Base-by-base conservation (phyloP, 1,140 invertebrate genomes). In the Thrips palmi region DNA sequence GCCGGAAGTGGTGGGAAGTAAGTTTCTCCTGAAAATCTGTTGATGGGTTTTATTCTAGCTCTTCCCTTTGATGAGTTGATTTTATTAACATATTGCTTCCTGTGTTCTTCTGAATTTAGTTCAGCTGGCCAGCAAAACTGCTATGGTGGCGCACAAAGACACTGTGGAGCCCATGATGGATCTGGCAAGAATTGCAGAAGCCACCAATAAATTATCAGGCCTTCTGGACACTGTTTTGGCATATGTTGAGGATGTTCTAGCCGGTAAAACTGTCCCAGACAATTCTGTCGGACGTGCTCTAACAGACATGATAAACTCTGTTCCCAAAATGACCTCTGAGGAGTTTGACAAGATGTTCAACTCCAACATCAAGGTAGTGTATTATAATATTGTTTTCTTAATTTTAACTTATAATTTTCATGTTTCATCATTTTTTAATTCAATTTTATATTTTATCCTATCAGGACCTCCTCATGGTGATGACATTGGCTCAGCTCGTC, bases 321-420 rank as follows among this genome's bases (percentile, higher is more conserved):
- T 92, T 35, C 89, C 91, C 14, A 80, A 86, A 54, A 86, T 94
- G 69, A 71, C 73, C 14, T 68, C 72, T 24, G 83, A 89, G 52
- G 77, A 89, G 52, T 93, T 96, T 58, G 85, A 88, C 17, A 74
- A 85, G 44, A 92, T 94, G 81, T 79, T 96, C 52, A 93, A 91
- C 50, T 82, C 85, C 45, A 91, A 91, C 56, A 82, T 94, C 51
- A 94, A 94, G 61, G 71, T 74, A 53, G 45, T 7, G 7, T 7
- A 32, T 6, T 32, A 8, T 6, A 6, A 32, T 14, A 12, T 12
- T 32, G 17, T 17, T 12, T 14, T 19, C 17, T 11, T 33, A 33
- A 4, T 12, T 7, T 8, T 18, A 25, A 15, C 19, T 33, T 33
- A 2, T 42, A 20, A 35, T 37, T 42, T 47, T 47, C 51, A 43